Base-by-base conservation (phyloP, 1,140 invertebrate genomes). In the Meloidogyne hapla region DNA sequence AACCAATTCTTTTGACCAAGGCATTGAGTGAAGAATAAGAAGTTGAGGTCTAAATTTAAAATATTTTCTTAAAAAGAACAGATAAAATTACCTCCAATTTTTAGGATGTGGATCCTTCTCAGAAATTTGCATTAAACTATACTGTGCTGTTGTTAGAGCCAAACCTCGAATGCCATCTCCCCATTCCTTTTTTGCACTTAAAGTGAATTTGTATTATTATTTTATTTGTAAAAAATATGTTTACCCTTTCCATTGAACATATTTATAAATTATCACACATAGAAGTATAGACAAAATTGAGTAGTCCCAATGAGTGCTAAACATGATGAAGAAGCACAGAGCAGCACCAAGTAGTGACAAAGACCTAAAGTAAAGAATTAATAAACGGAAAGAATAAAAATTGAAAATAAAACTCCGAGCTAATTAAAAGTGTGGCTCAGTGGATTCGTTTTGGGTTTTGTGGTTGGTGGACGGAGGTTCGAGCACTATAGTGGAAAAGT, bases 281-380 rank as follows among this genome's bases (percentile, higher is more conserved):
- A 33, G 33, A 33, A n/a, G 48, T 77, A 89, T 15, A 93, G 92
- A 64, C 96, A 97, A 90, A 99, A 25, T 96, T 2, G 97, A 95
- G 86, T 97, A 98, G 88, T 96, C 97, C 95, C 96, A 98, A 75
- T 94, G 96, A 1, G 95, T 95, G 92, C 98, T 97, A 88, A 99
- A 99, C 97, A 99, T 99, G 77, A 99, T 94, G 13, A 94, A 93
- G 84, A 99, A 92, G 88, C 96, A 98, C 12, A 99, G 90, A 0
- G 91, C 90, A 75, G 98, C 89, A n/a, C 96, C 97, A 69, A 94
- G 88, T 78, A 98, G 91, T 0, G 96, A 98, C 9, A 99, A 89
- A 63, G 92, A 92, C 77, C 77, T 78, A 33, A n/a, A n/a, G n/a
- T n/a, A n/a, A n/a, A n/a, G n/a, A n/a, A n/a, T n/a, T n/a, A n/a